Base-by-base conservation (phyloP, 2,113 vertebrate species). In the Rhinichthys klamathensis region DNA sequence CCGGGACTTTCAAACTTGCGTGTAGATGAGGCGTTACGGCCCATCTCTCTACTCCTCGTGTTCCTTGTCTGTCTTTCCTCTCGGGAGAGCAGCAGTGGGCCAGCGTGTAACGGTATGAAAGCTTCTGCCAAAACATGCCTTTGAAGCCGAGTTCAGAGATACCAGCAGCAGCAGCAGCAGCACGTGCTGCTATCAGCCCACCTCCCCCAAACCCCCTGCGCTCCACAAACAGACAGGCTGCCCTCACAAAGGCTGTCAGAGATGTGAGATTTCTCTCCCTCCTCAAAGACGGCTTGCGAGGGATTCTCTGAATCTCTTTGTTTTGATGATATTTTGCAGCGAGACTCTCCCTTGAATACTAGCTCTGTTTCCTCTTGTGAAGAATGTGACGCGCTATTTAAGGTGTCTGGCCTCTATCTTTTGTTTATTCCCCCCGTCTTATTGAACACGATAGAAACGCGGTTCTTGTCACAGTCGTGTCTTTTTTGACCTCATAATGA, bases 91-190 rank as follows among this genome's bases (percentile, higher is more conserved):
- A 87, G 85, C 83, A 76, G 54, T 87, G 88, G 86, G 76, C 76
- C 10, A 72, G 82, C 46, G 21, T 83, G 80, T 83, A 70, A 80
- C 73, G 78, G 83, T 87, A 85, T 89, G 83, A 90, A 91, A 51
- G 85, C 82, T 86, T 75, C 85, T 90, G 89, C 88, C 87, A 83
- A 85, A 81, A 65, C 84, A 32, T 63, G 56, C 35, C 84, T 93
- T 91, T 91, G 90, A 90, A 91, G 88, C 88, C 56, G 30, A 88
- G 85, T 88, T 92, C 88, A 90, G 86, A 93, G 86, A 84, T 75
- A 84, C 65, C 63, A 73, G 74, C 16, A 70, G 75, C 49, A 46
- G 61, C 88, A 90, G 75, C 49, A 46, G 61, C 88, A 30, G 30
- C 30, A 90, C 61, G 46, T 88, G 82, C 78, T 88, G 61, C 78